Conservation (phyloP, 2,113 vertebrate genomes). For the Chascanopsetta lugubris region DNA sequence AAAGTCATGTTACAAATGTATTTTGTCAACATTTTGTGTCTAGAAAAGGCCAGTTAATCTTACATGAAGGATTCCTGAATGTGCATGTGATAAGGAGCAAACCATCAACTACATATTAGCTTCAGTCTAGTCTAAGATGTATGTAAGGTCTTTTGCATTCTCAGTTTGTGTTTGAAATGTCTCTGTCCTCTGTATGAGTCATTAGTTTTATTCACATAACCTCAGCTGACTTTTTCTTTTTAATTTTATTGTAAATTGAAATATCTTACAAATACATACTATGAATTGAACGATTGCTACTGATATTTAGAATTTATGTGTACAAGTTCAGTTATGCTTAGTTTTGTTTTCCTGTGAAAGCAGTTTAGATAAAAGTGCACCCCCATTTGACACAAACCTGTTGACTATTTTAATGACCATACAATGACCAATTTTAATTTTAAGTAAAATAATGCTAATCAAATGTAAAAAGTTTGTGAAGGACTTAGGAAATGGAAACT, state of each 20-base stretch:
- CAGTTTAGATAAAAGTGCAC: conserved; percentile 21
- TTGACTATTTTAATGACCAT: conserved; percentile 1
- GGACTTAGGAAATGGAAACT: not conserved
- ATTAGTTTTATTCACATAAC: conserved; percentile 1
- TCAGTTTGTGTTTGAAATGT: conserved; percentile 18
- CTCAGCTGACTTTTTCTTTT: conserved; percentile 5
- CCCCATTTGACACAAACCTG: too few species aligned
- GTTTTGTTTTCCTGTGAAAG: not conserved
- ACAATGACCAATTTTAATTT: too few species aligned
- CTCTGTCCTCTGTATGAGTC: conserved; percentile 16
- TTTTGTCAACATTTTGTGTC: conserved; percentile 28
- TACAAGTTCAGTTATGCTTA: not conserved
- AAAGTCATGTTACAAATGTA: conserved; percentile 43
- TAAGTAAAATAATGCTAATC: conserved; percentile 21
- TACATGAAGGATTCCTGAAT: conserved; percentile 20
- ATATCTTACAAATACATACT: not conserved
- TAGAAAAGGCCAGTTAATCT: conserved; percentile 55
- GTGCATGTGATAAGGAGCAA: conserved; percentile 62
- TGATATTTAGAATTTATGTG: conserved; percentile 5
- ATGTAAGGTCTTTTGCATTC: conserved; percentile 12
- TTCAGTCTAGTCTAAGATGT: conserved; percentile 28
- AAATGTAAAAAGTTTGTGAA: conserved; percentile 18
- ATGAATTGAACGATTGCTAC: not conserved
- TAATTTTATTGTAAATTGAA: not conserved
- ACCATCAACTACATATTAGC: conserved; percentile 56